Conservation (phyloP, 2,113 vertebrate genomes). For the Leptocoma aspasia region DNA sequence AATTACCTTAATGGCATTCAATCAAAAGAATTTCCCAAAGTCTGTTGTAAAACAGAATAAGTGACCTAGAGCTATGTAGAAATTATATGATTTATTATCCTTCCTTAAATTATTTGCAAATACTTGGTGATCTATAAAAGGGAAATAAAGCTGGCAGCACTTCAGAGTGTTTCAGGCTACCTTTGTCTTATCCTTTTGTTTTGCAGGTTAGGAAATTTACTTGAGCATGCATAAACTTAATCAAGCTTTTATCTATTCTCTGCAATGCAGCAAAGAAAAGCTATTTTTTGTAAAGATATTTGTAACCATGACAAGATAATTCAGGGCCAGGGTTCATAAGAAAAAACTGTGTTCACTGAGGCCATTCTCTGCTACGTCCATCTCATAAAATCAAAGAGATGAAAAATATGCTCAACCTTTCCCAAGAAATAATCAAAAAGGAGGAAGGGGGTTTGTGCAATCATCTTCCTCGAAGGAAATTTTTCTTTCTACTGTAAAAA, state of each 20-base stretch:
- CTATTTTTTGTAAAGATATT: not conserved
- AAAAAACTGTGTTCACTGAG: not conserved
- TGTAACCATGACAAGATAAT: not conserved
- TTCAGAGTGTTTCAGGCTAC: not conserved
- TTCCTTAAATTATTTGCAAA: conserved; percentile 1
- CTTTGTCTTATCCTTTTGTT: not conserved
- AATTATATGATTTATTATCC: not conserved
- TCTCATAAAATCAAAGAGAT: not conserved
- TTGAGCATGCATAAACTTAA: not conserved
- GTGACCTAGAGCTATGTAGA: not conserved
- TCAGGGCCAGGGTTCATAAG: not conserved
- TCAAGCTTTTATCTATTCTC: not conserved
- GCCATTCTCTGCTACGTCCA: not conserved
- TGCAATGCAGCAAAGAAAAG: not conserved
- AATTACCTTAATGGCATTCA: not conserved
- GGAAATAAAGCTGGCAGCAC: not conserved
- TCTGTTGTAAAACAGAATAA: not conserved
- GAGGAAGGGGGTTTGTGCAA: rapidly evolving
- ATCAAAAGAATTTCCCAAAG: conserved; percentile 16
- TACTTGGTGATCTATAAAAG: not conserved
- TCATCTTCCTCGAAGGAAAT: not conserved
- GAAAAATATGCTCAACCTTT: not conserved
- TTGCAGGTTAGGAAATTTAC: not conserved
- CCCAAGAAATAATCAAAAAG: not conserved
- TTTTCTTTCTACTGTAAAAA: not conserved